A percentile compares a stretch with the other conserved stretches of the same genome.
Conservation (phyloP, 2,113 vertebrate species). For the Larimichthys crocea region DNA sequence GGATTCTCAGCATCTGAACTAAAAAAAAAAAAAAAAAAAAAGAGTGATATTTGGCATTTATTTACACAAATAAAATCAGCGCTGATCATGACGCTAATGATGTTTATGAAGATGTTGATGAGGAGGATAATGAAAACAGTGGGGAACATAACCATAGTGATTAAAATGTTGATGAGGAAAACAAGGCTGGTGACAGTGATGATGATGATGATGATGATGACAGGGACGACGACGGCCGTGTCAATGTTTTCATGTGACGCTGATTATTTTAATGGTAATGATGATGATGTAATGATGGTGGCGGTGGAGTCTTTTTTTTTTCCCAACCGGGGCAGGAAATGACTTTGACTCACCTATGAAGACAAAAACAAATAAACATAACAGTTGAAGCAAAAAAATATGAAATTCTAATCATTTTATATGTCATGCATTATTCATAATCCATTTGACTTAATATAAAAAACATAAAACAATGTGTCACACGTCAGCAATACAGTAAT, state of each 20-base stretch:
- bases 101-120: conserved; percentile 42
- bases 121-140: conserved; percentile 50
- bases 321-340: neutral
- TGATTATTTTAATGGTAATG: conserved; percentile 61
- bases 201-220: conserved; percentile 14
- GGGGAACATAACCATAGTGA: conserved; percentile 38
- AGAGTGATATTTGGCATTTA: conserved; percentile 12
- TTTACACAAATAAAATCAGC: conserved; percentile 54
- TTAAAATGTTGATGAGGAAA: conserved; percentile 63
- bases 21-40: neutral
- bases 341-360: neutral
- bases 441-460: no score
- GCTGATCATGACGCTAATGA: conserved; percentile 47
- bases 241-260: conserved; percentile 55
- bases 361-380: neutral
- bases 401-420: no score
- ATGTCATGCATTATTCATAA: no score
- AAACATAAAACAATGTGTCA: no score
- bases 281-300: conserved; percentile 23
- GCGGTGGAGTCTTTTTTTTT: neutral
- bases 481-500: no score
- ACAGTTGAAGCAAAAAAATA: neutral
- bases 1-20: neutral
- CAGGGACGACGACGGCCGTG: neutral
- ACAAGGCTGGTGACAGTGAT: conserved; percentile 41